Evolutionary conservation across 2,888 invertebrate species (phyloP).

Genomic region (Eucera pruinosa): DNA sequence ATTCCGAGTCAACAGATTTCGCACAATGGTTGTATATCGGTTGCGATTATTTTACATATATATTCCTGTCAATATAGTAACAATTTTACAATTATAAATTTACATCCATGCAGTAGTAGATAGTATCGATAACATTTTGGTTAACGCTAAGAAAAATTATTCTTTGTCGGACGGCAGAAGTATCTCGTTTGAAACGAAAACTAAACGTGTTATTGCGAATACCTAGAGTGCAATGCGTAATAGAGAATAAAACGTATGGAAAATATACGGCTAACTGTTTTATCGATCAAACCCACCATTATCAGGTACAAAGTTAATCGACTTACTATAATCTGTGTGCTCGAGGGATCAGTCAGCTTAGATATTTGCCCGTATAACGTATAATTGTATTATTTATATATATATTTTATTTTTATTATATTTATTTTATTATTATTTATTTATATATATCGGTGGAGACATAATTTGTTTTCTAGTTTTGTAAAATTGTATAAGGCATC

Average conservation of each 20-base stretch:
- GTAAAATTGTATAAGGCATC: too few relatives aligned
- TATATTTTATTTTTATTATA: too few relatives aligned
- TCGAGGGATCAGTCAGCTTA: neutral
- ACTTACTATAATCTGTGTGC: neutral
- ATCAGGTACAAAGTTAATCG: slow-evolving; percentile 42
- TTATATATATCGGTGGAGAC: too few relatives aligned
- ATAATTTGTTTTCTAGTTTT: too few relatives aligned
- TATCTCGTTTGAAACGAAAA: slow-evolving; percentile 12
- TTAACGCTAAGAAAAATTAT: slow-evolving; percentile 27
- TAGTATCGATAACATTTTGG: neutral
- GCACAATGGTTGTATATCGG: slow-evolving; percentile 30
- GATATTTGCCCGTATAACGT: neutral
- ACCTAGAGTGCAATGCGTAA: neutral
- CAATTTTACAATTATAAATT: slow-evolving; percentile 30
- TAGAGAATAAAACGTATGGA: neutral
- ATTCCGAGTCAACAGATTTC: slow-evolving; percentile 43
- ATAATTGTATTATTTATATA: too few relatives aligned
- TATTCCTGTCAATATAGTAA: neutral
- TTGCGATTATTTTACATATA: neutral
- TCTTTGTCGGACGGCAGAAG: slow-evolving; percentile 43
- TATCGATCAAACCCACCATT: neutral
- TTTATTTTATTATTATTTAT: too few relatives aligned
- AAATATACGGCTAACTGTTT: neutral
- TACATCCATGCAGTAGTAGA: slow-evolving; percentile 24
- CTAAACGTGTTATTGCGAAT: slow-evolving; percentile 13